Base-by-base conservation (phyloP, 1,140 invertebrate species). In the Drosophila sucinea region DNA sequence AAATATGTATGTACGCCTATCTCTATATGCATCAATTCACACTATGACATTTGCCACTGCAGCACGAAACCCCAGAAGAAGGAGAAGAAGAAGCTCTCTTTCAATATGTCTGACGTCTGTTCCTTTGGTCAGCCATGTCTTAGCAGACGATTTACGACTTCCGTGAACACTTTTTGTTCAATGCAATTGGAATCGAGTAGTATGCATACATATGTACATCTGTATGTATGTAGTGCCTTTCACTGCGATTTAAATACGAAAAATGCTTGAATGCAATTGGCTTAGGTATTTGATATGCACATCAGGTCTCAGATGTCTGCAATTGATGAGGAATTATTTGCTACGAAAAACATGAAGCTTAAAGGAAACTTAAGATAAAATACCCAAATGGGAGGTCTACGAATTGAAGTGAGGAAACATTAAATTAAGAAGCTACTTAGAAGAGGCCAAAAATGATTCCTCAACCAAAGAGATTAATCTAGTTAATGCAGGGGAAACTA, bases 121-220 rank as follows among this genome's bases (percentile, higher is more conserved):
- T 17, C 3, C 32, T 41, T 44, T 76, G 73, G 51, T 76, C 65
- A 67, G 73, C 56, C 73, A 76, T 41, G 67, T 67, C 79, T 84
- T 87, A 67, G 54, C 66, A 70, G 68, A 77, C 80, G 81, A 86
- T 86, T 86, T 86, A 86, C 83, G 83, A 86, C 83, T 86, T 86
- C 83, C 83, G 83, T 83, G 83, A 79, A 71, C 33, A 84, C 56
- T 71, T 79, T 79, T 76, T 82, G 79, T 79, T 79, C 75, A 73
- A 61, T 75, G 71, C 75, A 76, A 85, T 85, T 79, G 82, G 72
- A 75, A 82, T 86, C 75, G 82, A 86, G 44, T 74, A 70, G 67
- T 76, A 66, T 82, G 79, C 75, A 75, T 81, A 51, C n/a, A 27
- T 51, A 51, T 17, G n/a, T 86, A 86, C 81, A 76, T 86, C 86